Evolutionary conservation across 1,140 invertebrate genomes (phyloP).

Genomic region (Conus betulinus): DNA sequence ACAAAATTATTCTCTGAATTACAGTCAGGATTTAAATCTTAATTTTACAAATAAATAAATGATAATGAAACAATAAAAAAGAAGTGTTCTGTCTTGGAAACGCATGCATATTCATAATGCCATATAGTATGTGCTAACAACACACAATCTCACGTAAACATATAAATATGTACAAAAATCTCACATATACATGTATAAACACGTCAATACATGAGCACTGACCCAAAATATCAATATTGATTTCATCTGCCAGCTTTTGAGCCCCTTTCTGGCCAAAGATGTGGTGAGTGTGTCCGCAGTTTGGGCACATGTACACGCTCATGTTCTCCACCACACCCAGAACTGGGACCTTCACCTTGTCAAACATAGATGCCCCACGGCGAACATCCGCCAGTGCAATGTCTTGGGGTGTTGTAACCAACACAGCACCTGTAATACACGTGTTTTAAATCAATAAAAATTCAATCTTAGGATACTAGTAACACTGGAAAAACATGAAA

Average conservation of each 20-base stretch:
- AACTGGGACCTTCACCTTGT: constrained; percentile 94
- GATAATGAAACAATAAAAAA: no score
- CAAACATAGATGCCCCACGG: constrained; percentile 93
- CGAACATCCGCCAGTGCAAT: constrained; percentile 80
- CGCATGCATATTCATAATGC: background rate
- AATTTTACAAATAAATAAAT: no score
- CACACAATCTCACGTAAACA: no score
- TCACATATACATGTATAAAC: background rate
- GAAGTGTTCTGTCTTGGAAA: no score
- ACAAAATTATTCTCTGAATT: no score
- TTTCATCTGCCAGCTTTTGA: constrained; percentile 83
- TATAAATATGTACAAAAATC: no score
- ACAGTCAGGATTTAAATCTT: no score
- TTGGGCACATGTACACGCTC: constrained; percentile 93
- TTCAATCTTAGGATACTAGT: no score
- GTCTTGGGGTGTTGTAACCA: constrained; percentile 93
- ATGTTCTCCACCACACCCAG: constrained; percentile 97
- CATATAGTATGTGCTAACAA: background rate
- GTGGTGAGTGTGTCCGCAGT: constrained; percentile 86
- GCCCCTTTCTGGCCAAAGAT: constrained; percentile 92
- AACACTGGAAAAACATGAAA: no score
- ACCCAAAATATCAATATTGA: constrained; percentile 86
- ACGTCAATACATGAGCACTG: background rate
- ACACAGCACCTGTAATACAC: constrained; percentile 83
- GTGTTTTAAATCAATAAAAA: constrained; percentile 31